phyloP scores from a whole-genome alignment of 30 jellyfish, hydroid and myxozoan species.

The Sanderia malayensis region DNA sequence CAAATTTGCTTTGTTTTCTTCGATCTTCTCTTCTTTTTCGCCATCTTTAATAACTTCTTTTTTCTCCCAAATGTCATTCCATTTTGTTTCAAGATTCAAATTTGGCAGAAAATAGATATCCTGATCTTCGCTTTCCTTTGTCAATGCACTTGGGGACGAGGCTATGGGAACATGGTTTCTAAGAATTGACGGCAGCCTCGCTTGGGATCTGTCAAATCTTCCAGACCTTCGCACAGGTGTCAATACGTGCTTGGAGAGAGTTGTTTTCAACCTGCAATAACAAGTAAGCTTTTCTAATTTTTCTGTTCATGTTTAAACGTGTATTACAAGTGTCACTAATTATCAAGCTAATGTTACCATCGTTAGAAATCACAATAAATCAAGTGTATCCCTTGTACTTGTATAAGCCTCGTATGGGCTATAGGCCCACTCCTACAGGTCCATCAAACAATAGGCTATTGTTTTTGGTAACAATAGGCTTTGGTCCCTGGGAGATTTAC shows the following conservation, averaged over 20 bases:
- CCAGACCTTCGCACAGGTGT: slow-evolving; percentile 91
- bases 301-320: too few relatives aligned
- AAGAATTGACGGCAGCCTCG: slow-evolving; percentile 54
- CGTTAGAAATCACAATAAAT: too few relatives aligned
- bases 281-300: too few relatives aligned
- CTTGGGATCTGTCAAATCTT: slow-evolving; percentile 48
- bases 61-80: slow-evolving; percentile 59
- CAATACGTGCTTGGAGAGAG: slow-evolving; percentile 59
- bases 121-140: slow-evolving; percentile 42
- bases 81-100: slow-evolving; percentile 38
- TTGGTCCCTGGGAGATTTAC: too few relatives aligned
- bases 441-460: too few relatives aligned
- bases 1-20: neutral
- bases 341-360: too few relatives aligned
- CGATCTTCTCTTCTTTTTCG: slow-evolving; percentile 1
- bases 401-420: too few relatives aligned
- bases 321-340: too few relatives aligned
- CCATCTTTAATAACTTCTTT: neutral
- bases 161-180: slow-evolving; percentile 46
- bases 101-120: slow-evolving; percentile 67
- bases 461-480: too few relatives aligned
- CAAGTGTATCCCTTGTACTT: too few relatives aligned
- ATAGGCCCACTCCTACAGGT: too few relatives aligned
- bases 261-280: slow-evolving; percentile 52
- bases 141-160: slow-evolving; percentile 76